These are phyloP conservation scores for Channa striata DNA, from an alignment of 2,797 vertebrate genomes.

Conservation along the genomic window DNA sequence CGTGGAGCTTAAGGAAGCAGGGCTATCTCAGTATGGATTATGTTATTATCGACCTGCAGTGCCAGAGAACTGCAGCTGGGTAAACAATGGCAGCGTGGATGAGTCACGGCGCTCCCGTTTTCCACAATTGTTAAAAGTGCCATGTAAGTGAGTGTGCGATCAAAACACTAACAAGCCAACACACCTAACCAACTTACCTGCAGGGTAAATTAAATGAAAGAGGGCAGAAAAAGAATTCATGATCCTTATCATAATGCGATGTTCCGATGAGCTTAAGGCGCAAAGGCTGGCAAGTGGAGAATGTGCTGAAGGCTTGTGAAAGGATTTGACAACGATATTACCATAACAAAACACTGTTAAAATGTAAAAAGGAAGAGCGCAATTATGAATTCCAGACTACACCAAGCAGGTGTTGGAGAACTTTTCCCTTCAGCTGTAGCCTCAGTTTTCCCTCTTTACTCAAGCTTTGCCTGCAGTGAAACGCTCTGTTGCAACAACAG, in stretches of 20 bases:
- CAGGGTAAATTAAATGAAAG: slow-evolving; percentile 22
- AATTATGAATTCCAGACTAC: slow-evolving; percentile 70
- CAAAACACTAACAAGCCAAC: slow-evolving; percentile 61
- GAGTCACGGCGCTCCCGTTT: slow-evolving; percentile 66
- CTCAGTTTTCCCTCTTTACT: slow-evolving; percentile 49
- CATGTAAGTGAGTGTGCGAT: slow-evolving; percentile 57
- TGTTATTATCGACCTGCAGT: slow-evolving; percentile 82
- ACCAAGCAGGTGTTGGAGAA: slow-evolving; percentile 50
- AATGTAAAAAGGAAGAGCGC: slow-evolving; percentile 48
- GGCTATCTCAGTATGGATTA: slow-evolving; percentile 83
- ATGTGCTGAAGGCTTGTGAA: slow-evolving; percentile 48
- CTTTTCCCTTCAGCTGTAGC: slow-evolving; percentile 47
- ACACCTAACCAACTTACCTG: slow-evolving; percentile 47
- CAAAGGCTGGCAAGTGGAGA: slow-evolving; percentile 17
- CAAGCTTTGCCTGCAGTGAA: slow-evolving; percentile 42
- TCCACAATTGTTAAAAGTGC: slow-evolving; percentile 71
- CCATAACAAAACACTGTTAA: slow-evolving; percentile 62
- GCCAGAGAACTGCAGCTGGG: slow-evolving; percentile 75
- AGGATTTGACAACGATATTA: slow-evolving; percentile 61
- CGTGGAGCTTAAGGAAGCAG: slow-evolving; percentile 77
- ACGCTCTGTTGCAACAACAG: slow-evolving; percentile 35
- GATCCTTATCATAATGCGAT: slow-evolving; percentile 55
- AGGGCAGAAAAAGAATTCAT: slow-evolving; percentile 32
- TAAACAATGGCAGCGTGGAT: slow-evolving; percentile 78
- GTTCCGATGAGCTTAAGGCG: slow-evolving; percentile 56